A percentile compares a stretch with the other conserved stretches of the same genome.
Evolutionary conservation across 2,113 vertebrate species (phyloP).

Genomic region (Pandion haliaetus): DNA sequence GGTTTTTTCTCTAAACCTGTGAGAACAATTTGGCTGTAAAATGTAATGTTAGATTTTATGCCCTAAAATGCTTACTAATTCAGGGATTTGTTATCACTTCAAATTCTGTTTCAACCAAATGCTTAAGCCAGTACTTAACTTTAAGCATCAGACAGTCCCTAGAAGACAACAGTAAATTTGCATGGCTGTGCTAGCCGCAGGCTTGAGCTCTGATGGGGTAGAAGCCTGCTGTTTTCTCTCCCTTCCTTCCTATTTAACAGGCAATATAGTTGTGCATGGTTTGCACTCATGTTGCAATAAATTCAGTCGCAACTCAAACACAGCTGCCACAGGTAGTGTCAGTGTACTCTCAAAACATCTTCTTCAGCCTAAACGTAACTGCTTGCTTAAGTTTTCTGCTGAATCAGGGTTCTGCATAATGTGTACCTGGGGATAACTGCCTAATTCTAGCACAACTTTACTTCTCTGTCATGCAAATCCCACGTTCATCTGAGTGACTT

Average conservation of each 20-base stretch:
- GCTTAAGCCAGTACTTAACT: background rate
- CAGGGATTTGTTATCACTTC: background rate
- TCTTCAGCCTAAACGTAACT: background rate
- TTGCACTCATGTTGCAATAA: background rate
- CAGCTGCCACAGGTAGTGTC: background rate
- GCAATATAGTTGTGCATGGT: background rate
- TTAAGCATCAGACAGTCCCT: background rate
- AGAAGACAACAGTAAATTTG: background rate
- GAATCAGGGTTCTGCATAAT: background rate
- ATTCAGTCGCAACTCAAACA: background rate
- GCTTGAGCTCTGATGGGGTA: background rate
- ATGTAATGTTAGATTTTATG: background rate
- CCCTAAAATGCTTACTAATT: background rate
- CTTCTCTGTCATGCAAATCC: background rate
- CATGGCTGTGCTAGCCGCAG: background rate
- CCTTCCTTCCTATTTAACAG: background rate
- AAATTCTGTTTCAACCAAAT: background rate
- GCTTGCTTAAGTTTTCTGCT: background rate
- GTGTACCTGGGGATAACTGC: background rate
- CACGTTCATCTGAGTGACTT: background rate
- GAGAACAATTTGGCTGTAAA: background rate
- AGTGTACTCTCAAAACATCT: background rate
- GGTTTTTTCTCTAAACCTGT: background rate
- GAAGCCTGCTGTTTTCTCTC: background rate
- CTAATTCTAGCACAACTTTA: background rate